Percentiles rank a stretch among this genome's conserved stretches.
Conservation (phyloP, 2,113 vertebrate species). For the Brienomyrus longianalis region DNA sequence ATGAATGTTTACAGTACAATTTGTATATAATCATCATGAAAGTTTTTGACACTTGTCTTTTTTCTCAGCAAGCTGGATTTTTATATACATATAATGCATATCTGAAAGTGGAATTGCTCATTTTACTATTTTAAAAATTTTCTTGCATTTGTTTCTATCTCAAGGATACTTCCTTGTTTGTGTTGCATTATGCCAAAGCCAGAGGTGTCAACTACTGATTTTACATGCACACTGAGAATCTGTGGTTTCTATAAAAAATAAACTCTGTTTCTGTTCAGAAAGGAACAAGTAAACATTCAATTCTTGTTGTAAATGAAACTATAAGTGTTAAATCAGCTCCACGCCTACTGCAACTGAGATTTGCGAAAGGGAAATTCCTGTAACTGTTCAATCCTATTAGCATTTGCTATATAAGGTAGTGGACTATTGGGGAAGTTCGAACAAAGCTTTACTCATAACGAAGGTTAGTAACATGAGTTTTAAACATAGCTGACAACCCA, state of each 20-base stretch:
- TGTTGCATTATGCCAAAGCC: not conserved
- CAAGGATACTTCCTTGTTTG: not conserved
- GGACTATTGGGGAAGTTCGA: not conserved
- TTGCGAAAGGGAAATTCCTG: not conserved
- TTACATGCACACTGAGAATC: not conserved
- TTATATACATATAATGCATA: not conserved
- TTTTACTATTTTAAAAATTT: not conserved
- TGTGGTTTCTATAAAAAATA: not conserved
- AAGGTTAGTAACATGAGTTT: not conserved
- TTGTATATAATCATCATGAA: not conserved
- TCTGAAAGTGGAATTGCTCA: not conserved
- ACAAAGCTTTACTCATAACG: not conserved
- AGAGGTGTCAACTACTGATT: not conserved
- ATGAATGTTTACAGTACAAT: not conserved
- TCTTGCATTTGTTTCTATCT: not conserved
- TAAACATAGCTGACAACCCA: not conserved
- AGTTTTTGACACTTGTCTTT: not conserved
- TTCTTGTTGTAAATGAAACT: not conserved
- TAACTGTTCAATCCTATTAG: not conserved
- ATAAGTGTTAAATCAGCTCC: constrained; percentile 10
- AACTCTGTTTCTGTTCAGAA: not conserved
- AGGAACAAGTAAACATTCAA: constrained; percentile 3
- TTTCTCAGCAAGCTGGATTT: not conserved
- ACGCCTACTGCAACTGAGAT: not conserved
- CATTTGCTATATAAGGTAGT: not conserved